phyloP scores from a whole-genome alignment of 1,140 invertebrate genomes.

The Heliconius melpomene region DNA sequence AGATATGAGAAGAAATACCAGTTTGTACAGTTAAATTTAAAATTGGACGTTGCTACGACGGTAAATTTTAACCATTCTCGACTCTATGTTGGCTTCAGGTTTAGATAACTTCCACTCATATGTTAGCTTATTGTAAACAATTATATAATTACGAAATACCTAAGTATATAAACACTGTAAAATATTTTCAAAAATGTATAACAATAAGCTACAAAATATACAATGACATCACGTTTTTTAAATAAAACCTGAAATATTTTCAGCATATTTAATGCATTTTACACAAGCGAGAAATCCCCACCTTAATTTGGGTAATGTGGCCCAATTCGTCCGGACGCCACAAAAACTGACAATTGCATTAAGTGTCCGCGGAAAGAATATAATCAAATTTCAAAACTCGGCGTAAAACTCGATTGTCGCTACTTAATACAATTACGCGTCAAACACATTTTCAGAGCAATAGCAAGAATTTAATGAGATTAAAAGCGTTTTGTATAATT shows the following conservation, averaged over 20 bases:
- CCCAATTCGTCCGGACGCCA: constrained; percentile 19
- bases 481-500: constrained; percentile 57
- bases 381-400: constrained; percentile 42
- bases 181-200: too few relatives aligned
- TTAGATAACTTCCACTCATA: too few relatives aligned
- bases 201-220: not conserved
- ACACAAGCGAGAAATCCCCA: constrained; percentile 7
- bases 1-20: too few relatives aligned
- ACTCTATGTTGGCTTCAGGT: too few relatives aligned
- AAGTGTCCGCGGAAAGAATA: constrained; percentile 34
- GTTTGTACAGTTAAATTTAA: too few relatives aligned
- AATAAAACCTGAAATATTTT: not conserved
- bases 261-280: not conserved
- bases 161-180: too few relatives aligned
- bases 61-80: too few relatives aligned
- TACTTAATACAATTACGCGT: constrained; percentile 57
- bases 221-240: not conserved
- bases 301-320: constrained; percentile 20
- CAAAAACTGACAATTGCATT: constrained; percentile 34
- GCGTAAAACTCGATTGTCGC: constrained; percentile 45
- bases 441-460: constrained; percentile 54
- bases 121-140: too few relatives aligned
- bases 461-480: constrained; percentile 52
- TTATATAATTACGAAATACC: too few relatives aligned
- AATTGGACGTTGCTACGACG: too few relatives aligned